Base-by-base conservation (phyloP, 2,888 invertebrate genomes). In the Caenorhabditis sinica region DNA sequence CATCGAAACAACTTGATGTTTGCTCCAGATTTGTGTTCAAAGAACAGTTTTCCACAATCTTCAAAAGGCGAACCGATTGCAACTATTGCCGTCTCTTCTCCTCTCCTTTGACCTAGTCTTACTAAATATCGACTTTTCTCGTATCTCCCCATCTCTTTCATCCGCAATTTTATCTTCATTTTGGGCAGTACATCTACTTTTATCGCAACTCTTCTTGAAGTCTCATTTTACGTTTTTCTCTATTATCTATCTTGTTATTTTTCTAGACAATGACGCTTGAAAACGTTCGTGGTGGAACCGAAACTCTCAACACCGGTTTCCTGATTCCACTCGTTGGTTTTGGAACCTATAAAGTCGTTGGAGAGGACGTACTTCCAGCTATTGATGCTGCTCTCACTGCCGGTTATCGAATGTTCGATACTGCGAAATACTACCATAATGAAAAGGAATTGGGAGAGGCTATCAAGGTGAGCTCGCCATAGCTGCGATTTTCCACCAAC, bases 351-450 rank as follows among this genome's bases (percentile, higher is more conserved):
- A 92, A 92, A 82, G 79, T 88, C 6, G 65, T 63, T 23, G 89
- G 87, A 73, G 80, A 86, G n/a, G 11, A 75, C n/a, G 36, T 84
- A 36, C 30, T 68, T 0, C 75, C 77, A 9, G 79, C 80, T 4
- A 82, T 94, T 71, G 93, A 93, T 77, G 91, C 93, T 13, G 93
- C 93, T 2, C 86, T 93, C 17, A 72, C 82, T 11, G 89, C 92
- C 53, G 93, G 93, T 9, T 93, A 93, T 86, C 91, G 93, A 30
- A 90, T 93, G 17, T 91, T 94, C 84, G 96, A 96, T 93, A 96
- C 96, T 30, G 96, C 96, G 13, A 94, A 95, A 60, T 95, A 95
- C 1, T 96, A 96, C 93, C 94, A 94, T 45, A 96, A 96, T 93
- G 96, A 96, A 93, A 92, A 93, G 66, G 94, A 95, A 75, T 94